These are phyloP conservation scores for Invenusta paracnida DNA, from an alignment of 2,888 invertebrate genomes.

Conservation along the genomic window DNA sequence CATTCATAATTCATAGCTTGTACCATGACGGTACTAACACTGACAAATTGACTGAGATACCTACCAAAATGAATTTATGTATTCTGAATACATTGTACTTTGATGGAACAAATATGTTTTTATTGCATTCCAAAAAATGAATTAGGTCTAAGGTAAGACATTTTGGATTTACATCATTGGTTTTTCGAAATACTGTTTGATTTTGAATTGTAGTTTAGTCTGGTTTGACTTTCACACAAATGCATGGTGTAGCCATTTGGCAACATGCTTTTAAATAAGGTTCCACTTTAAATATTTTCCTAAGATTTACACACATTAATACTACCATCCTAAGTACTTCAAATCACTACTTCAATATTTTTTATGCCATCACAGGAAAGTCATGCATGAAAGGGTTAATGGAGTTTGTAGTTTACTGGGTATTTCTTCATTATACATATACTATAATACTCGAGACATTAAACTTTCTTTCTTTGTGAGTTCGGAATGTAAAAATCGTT, in stretches of 20 bases:
- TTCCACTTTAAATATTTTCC: conserved; percentile 19
- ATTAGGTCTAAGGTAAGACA: conserved; percentile 26
- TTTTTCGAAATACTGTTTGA: background rate
- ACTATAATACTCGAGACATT: too few species aligned
- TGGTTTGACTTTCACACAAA: conserved; percentile 29
- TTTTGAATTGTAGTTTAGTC: conserved; percentile 29
- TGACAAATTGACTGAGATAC: too few species aligned
- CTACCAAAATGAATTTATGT: background rate
- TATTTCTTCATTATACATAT: too few species aligned
- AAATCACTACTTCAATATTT: conserved; percentile 29
- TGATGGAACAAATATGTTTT: background rate
- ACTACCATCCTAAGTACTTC: conserved; percentile 26
- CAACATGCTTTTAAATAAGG: conserved; percentile 29
- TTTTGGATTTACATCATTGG: conserved; percentile 22
- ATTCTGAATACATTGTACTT: background rate
- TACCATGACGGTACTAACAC: background rate
- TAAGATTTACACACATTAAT: conserved; percentile 29
- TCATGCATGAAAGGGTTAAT: conserved; percentile 25
- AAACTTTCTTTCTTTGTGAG: too few species aligned
- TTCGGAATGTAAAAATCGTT: too few species aligned
- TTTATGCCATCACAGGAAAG: conserved; percentile 12
- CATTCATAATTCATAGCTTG: background rate
- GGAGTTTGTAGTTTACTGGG: too few species aligned
- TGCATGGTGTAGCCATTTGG: conserved; percentile 26
- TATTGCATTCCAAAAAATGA: conserved; percentile 25